Evolutionary conservation across 2,113 vertebrate genomes (phyloP).

Genomic region (Scomber japonicus): DNA sequence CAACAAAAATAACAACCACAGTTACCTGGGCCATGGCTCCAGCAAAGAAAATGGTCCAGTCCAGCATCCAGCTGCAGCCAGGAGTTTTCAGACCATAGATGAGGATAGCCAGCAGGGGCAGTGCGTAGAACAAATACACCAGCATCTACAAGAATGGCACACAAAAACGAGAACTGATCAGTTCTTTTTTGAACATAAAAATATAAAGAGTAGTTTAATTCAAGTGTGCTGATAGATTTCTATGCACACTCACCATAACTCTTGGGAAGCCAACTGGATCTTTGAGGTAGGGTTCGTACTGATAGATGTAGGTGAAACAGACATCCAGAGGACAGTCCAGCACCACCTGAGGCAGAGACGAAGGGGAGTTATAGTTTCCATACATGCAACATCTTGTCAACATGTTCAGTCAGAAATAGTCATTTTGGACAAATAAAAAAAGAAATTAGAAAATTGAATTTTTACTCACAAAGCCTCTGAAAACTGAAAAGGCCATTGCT

Average conservation of each 20-base stretch:
- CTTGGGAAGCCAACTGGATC: constrained; percentile 93
- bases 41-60: constrained; percentile 91
- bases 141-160: constrained; percentile 87
- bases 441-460: not conserved
- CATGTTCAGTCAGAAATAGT: not conserved
- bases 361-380: not conserved
- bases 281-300: constrained; percentile 94
- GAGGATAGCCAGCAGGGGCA: constrained; percentile 87
- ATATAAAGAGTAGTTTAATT: not conserved
- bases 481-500: constrained; percentile 85
- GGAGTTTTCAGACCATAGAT: constrained; percentile 87
- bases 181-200: not conserved
- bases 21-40: constrained; percentile 92
- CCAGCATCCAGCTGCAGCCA: constrained; percentile 93
- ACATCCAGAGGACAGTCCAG: constrained; percentile 91
- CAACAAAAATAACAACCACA: not conserved
- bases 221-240: not conserved
- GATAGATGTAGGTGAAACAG: constrained; percentile 94
- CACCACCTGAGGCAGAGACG: constrained; percentile 84
- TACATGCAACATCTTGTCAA: not conserved
- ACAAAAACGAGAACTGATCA: not conserved
- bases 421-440: not conserved
- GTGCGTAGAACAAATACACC: constrained; percentile 89
- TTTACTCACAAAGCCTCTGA: constrained; percentile 92
- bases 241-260: constrained; percentile 86